Conservation (phyloP, 2,888 invertebrate species). For the Bombylius discolor region DNA sequence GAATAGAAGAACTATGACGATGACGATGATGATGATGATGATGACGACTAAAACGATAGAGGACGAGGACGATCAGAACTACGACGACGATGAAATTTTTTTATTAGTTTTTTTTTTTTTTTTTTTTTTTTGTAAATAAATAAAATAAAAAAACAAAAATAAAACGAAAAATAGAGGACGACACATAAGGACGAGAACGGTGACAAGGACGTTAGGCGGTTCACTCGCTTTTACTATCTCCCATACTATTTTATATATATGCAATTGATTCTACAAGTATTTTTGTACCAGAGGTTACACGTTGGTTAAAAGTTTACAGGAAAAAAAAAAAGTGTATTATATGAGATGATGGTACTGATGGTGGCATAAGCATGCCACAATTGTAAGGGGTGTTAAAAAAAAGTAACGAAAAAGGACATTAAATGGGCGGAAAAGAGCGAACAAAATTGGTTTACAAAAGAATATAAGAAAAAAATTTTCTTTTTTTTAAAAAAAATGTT, state of each 20-base stretch:
- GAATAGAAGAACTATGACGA: too few species aligned
- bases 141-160: background rate
- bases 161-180: background rate
- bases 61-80: constrained; percentile 13
- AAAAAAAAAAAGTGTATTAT: too few species aligned
- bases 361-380: background rate
- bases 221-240: background rate
- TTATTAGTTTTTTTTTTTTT: too few species aligned
- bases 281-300: background rate
- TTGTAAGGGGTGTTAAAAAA: background rate
- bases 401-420: constrained; percentile 7
- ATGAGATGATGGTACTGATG: background rate
- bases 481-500: background rate
- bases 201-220: constrained; percentile 5
- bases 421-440: constrained; percentile 13
- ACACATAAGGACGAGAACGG: constrained; percentile 5
- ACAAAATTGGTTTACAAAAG: constrained; percentile 10
- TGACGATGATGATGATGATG: too few species aligned
- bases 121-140: background rate
- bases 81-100: background rate
- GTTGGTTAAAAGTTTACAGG: too few species aligned
- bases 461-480: background rate
- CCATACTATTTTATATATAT: too few species aligned
- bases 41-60: constrained; percentile 7
- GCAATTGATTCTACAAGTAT: background rate